Evolutionary conservation across 2,888 invertebrate genomes (phyloP).

Genomic region (Zaprionus bogoriensis): DNA sequence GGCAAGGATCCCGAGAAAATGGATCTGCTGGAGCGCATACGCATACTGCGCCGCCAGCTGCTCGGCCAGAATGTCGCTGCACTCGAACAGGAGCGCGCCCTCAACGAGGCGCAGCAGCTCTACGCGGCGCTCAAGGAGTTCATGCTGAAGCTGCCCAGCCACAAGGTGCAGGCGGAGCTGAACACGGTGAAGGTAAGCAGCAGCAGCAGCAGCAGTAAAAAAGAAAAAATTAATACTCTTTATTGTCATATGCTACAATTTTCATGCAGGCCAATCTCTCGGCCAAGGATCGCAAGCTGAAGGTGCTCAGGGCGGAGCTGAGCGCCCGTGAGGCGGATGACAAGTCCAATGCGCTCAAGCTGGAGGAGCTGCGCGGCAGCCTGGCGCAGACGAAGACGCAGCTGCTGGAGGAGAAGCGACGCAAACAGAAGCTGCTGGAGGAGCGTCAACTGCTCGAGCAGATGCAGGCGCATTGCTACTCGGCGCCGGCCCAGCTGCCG

Average conservation of each 20-base stretch:
- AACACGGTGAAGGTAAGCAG: conserved; percentile 81
- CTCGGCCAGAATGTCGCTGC: conserved; percentile 78
- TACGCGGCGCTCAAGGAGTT: conserved; percentile 81
- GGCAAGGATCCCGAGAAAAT: conserved; percentile 93
- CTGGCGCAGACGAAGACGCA: conserved; percentile 78
- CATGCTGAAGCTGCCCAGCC: conserved; percentile 81
- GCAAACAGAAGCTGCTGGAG: conserved; percentile 79
- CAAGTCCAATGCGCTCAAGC: conserved; percentile 66
- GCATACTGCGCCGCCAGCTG: conserved; percentile 85
- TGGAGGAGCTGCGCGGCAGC: conserved; percentile 76
- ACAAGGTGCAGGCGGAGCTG: conserved; percentile 80
- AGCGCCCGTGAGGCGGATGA: conserved; percentile 78
- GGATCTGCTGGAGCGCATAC: conserved; percentile 91
- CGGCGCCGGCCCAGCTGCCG: conserved; percentile 79
- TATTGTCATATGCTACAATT: background rate
- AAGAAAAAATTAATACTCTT: no score
- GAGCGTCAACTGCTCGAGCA: conserved; percentile 80
- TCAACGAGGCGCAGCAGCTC: conserved; percentile 79
- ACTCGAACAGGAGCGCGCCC: conserved; percentile 77
- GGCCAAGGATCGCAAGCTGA: conserved; percentile 80
- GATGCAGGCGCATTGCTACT: conserved; percentile 81
- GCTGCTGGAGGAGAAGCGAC: conserved; percentile 77
- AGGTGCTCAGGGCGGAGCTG: conserved; percentile 80
- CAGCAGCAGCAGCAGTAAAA: no score
- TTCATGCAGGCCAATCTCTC: conserved; percentile 71